These are phyloP conservation scores for Glandiceps talaboti DNA, from an alignment of 53 echinoderm and acorn worm species.

Conservation along the genomic window DNA sequence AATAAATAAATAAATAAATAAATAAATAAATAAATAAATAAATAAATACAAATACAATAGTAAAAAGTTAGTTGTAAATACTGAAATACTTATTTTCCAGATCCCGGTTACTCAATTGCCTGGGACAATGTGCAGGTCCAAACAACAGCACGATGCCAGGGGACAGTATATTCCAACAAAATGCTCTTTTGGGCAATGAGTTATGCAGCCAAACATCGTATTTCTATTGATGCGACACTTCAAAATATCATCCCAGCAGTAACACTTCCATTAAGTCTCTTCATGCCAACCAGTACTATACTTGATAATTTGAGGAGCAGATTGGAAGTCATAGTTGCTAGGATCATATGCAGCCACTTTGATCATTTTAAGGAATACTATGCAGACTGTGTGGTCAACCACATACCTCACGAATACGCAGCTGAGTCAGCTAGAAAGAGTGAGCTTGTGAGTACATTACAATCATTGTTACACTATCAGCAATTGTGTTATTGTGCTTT, in stretches of 20 bases:
- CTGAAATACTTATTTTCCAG: too few species aligned
- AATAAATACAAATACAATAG: too few species aligned
- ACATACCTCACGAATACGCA: not conserved
- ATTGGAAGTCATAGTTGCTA: not conserved
- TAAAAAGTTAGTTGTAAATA: too few species aligned
- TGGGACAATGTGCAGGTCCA: conserved; percentile 22
- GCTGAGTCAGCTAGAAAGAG: not conserved
- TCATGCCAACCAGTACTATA: not conserved
- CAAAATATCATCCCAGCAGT: not conserved
- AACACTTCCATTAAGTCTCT: not conserved
- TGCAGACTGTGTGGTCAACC: conserved; percentile 1
- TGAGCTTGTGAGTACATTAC: not conserved
- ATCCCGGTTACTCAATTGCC: conserved; percentile 7
- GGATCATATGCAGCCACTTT: not conserved
- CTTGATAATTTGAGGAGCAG: not conserved
- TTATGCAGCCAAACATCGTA: conserved; percentile 7
- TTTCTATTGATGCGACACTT: not conserved
- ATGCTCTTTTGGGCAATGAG: conserved; percentile 9
- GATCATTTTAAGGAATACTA: conserved; percentile 1
- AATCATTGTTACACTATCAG: not conserved
- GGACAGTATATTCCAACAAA: not conserved
- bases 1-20: too few species aligned
- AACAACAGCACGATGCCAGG: conserved; percentile 9
- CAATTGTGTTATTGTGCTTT: too few species aligned
- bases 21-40: too few species aligned